Evolutionary conservation across 2,888 invertebrate genomes (phyloP), one percentile per base, ranked within the genome.

Genomic region (Endotricha flammealis): DNA sequence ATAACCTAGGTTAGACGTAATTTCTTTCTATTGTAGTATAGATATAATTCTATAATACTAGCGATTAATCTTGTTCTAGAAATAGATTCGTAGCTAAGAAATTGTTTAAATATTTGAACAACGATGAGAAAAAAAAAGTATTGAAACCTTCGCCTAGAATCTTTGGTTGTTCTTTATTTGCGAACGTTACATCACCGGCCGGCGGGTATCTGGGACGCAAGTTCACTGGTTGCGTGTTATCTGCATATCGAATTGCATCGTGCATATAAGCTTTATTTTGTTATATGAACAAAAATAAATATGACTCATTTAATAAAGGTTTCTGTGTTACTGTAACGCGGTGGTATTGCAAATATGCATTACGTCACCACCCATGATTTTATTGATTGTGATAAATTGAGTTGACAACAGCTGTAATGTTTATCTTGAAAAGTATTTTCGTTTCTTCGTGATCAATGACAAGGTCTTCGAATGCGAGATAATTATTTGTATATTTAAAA

Each of bases 121-220:
- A 12, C 7, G 3, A n/a, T n/a, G 9, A n/a, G n/a, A 14, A 28
- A 14, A 13, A 13, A 8, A 8, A 12, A 7, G 27, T 9, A 28
- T 8, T 8, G 20, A 20, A 20, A 33, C 32, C 32, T 33, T 33
- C 32, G 25, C 32, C 13, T 8, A 20, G 25, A 25, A 17, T 10
- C 12, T 10, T 17, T 25, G 25, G 14, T 22, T 40, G 35, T 30
- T 40, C 32, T 36, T 29, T 50, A 46, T 48, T 53, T 38, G 42
- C 45, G 43, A 30, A 35, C 27, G 40, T 61, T 59, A 50, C 61
- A 53, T 53, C 53, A 56, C 37, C 49, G 46, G 38, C 41, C 4
- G 20, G 32, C 46, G 48, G 14, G 36, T 53, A 63, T 60, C 59
- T 63, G 44, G 63, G 57, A 41, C 64, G 46, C 48, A 39, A 56